Percentiles rank a stretch among this genome's conserved stretches.
Evolutionary conservation across 2,888 invertebrate species (phyloP).

Genomic region (Mystacides longicornis): DNA sequence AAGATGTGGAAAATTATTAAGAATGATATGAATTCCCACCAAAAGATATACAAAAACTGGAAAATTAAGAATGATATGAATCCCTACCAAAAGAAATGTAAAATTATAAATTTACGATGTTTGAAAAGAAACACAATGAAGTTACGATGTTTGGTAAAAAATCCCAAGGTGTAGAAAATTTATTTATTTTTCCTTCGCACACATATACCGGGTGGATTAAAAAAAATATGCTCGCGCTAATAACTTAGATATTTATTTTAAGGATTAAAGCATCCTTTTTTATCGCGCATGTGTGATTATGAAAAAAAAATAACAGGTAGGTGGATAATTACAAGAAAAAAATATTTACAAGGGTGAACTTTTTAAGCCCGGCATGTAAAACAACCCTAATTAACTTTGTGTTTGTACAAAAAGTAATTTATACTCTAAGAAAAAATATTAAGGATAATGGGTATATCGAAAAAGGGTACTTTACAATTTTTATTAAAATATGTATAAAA

Average conservation of each 20-base stretch:
- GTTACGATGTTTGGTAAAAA: background rate
- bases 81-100: no score
- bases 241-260: slow-evolving; percentile 1
- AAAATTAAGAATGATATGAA: no score
- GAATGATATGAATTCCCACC: no score
- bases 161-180: background rate
- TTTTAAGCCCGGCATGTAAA: background rate
- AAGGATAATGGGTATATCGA: background rate
- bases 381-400: background rate
- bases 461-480: no score
- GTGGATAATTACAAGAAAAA: background rate
- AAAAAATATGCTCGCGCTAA: background rate
- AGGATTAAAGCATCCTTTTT: background rate
- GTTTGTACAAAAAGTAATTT: background rate
- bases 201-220: background rate
- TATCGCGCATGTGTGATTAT: background rate
- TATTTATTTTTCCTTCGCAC: background rate
- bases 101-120: no score
- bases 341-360: background rate
- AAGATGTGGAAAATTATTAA: no score
- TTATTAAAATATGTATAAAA: no score
- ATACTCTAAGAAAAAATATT: background rate
- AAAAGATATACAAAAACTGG: no score
- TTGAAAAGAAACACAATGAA: no score
- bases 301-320: background rate